Evolutionary conservation across 2,888 invertebrate species (phyloP).

Genomic region (Acanthopleura granulata): DNA sequence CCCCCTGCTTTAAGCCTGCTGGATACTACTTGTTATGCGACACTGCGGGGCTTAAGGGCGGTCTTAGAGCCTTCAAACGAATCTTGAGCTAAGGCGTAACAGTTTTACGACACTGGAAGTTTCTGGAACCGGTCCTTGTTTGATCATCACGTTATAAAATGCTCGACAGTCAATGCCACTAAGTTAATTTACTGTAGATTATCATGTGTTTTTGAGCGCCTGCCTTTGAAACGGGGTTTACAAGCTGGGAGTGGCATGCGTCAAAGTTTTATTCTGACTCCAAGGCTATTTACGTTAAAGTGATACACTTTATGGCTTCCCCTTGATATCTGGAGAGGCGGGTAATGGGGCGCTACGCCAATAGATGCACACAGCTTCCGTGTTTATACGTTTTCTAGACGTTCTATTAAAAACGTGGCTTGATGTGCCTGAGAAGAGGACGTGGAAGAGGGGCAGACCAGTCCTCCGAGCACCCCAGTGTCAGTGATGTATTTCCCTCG

Average conservation of each 20-base stretch:
- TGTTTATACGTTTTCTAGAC: not conserved
- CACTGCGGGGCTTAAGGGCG: too few relatives aligned
- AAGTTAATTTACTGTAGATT: too few relatives aligned
- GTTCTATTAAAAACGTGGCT: not conserved
- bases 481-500: not conserved
- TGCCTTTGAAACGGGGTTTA: too few relatives aligned
- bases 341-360: not conserved
- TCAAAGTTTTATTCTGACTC: not conserved
- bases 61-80: too few relatives aligned
- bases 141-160: conserved; percentile 5
- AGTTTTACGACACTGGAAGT: too few relatives aligned
- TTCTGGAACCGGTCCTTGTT: not conserved
- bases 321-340: not conserved
- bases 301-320: not conserved
- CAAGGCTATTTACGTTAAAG: not conserved
- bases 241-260: not conserved
- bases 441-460: too few relatives aligned
- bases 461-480: too few relatives aligned
- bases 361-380: not conserved
- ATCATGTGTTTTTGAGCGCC: too few relatives aligned
- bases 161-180: not conserved
- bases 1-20: too few relatives aligned
- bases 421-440: too few relatives aligned
- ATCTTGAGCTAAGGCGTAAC: too few relatives aligned
- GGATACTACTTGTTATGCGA: too few relatives aligned